A percentile compares a stretch with the other conserved stretches of the same genome.
phyloP scores from a whole-genome alignment of 2,113 vertebrate genomes.

The Crotalus viridis region DNA sequence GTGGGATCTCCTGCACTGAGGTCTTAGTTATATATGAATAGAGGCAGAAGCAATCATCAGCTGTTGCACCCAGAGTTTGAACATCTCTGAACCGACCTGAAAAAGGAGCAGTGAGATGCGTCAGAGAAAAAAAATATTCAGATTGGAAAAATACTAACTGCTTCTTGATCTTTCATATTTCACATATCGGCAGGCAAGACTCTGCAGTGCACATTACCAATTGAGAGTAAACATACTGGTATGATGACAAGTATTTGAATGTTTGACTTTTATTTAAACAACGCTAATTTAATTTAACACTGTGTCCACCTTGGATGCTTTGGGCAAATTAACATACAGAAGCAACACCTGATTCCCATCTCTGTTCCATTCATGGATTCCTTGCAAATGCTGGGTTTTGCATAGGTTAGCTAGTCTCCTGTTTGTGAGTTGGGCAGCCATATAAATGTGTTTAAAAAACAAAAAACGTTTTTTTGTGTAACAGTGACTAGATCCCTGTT shows the following conservation, averaged over 20 bases:
- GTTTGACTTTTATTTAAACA: background rate
- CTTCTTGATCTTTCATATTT: background rate
- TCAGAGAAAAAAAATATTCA: background rate
- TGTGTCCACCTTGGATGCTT: background rate
- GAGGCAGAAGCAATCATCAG: constrained; percentile 88
- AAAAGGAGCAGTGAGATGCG: background rate
- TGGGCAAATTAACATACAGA: background rate
- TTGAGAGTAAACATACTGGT: too few species aligned
- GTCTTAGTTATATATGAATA: constrained; percentile 88
- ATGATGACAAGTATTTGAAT: background rate
- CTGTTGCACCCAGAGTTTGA: constrained; percentile 82
- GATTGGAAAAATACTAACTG: background rate
- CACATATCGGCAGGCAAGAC: background rate
- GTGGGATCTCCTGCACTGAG: constrained; percentile 82
- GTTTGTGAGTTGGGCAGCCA: background rate
- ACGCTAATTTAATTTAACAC: background rate
- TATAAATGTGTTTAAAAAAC: background rate
- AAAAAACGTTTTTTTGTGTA: background rate
- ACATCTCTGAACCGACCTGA: constrained; percentile 90
- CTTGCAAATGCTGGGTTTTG: background rate
- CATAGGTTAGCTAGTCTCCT: background rate
- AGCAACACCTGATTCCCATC: background rate
- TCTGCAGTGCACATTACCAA: background rate
- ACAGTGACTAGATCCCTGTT: too few species aligned
- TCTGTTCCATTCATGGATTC: background rate